Evolutionary conservation across 2,113 vertebrate species (phyloP).

Genomic region (Accipiter cooperii): DNA sequence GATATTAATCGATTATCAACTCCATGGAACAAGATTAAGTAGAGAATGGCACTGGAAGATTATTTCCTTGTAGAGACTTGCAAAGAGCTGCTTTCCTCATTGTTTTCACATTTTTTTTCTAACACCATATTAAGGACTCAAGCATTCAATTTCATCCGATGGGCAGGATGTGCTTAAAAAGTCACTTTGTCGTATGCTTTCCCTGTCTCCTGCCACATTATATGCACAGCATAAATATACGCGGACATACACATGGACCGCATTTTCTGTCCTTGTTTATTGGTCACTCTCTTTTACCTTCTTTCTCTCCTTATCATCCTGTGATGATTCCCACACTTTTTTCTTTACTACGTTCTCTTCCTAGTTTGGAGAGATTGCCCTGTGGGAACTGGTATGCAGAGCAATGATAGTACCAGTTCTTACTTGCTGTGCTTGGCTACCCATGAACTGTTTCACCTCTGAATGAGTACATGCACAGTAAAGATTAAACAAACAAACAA

Average conservation of each 20-base stretch:
- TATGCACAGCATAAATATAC: background rate
- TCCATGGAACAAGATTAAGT: background rate
- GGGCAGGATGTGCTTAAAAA: background rate
- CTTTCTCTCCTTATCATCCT: background rate
- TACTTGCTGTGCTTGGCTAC: background rate
- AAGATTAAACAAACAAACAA: background rate
- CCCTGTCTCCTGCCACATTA: background rate
- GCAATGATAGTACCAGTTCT: background rate
- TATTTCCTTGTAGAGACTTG: background rate
- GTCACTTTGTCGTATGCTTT: background rate
- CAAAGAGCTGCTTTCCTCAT: background rate
- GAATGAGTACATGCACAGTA: background rate
- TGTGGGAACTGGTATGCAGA: background rate
- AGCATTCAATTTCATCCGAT: background rate
- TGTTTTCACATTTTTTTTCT: background rate
- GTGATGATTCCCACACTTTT: background rate
- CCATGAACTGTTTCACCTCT: background rate
- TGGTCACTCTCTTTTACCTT: background rate
- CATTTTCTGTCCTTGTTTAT: background rate
- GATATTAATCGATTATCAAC: background rate
- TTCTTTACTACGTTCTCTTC: background rate
- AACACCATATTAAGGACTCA: background rate
- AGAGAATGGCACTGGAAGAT: background rate
- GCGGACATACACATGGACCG: fast-evolving
- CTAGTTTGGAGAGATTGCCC: background rate